Percentiles rank a stretch among this genome's conserved stretches.
phyloP scores from a whole-genome alignment of 2,888 invertebrate genomes.

The Rhingia campestris region DNA sequence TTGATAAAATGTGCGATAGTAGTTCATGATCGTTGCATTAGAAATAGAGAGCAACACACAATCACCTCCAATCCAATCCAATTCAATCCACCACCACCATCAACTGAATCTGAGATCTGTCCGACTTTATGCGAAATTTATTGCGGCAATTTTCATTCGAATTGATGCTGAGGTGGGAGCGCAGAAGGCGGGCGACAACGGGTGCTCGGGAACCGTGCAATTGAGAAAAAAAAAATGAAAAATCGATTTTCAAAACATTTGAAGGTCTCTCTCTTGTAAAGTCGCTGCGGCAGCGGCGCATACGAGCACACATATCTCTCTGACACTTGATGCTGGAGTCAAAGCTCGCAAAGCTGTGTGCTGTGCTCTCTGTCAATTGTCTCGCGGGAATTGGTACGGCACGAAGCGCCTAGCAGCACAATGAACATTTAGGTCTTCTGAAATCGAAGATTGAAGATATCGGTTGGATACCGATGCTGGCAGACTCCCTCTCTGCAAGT shows the following conservation, averaged over 20 bases:
- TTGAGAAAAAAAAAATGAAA: conserved; percentile 34
- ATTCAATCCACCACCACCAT: neutral
- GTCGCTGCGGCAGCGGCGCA: too few species aligned
- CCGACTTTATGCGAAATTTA: conserved; percentile 62
- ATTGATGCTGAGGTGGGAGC: neutral
- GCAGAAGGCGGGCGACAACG: neutral
- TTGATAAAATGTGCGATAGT: conserved; percentile 68
- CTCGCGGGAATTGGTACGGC: conserved; percentile 60
- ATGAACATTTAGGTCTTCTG: conserved; percentile 69
- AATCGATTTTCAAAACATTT: conserved; percentile 69
- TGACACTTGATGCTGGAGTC: conserved; percentile 60
- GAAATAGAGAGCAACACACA: conserved; percentile 50
- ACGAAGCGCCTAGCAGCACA: conserved; percentile 36
- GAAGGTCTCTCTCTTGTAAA: conserved; percentile 60
- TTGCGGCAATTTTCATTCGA: conserved; percentile 60
- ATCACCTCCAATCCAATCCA: conserved; percentile 15
- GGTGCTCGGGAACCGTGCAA: neutral
- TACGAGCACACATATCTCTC: conserved; percentile 19
- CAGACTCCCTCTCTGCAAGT: neutral
- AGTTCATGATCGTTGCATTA: conserved; percentile 70
- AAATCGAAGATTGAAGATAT: conserved; percentile 59
- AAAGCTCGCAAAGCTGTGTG: conserved; percentile 1
- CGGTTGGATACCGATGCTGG: conserved; percentile 23
- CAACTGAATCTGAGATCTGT: conserved; percentile 35
- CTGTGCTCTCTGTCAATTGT: conserved; percentile 49